Base-by-base conservation (phyloP, 2,888 invertebrate species). In the Oligia fasciuncula region DNA sequence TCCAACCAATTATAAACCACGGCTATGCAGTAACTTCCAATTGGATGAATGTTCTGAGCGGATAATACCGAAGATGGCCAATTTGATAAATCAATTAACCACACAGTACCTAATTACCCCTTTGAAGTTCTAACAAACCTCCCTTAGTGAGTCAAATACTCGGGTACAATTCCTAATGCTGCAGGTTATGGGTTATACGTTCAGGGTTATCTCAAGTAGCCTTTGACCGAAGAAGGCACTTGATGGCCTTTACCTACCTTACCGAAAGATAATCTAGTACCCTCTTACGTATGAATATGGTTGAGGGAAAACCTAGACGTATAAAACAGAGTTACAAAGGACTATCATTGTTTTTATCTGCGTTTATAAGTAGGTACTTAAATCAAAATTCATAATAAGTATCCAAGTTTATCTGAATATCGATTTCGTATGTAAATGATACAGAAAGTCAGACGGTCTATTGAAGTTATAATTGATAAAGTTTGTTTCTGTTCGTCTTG, bases 401-500 rank as follows among this genome's bases (percentile, higher is more conserved):
- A 23, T 43, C 2, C 60, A 75, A 73, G 43, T 77, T 76, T 69
- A n/a, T n/a, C 40, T 40, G 40, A 40, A 40, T 65, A 65, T 40
- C 65, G 65, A 23, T 40, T 65, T 65, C 77, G 60, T 66, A 67
- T 69, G 80, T 77, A 79, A 89, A 77, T 76, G 71, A 76, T 73
- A 82, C 83, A 73, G 73, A 86, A 85, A 77, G 71, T 80, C 29
- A 57, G 57, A 1, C 65, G 68, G 35, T 17, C 29, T n/a, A 77
- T 72, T 71, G 14, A 84, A 82, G 83, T 85, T 80, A 76, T 84
- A 89, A 88, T 89, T 89, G 79, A 88, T 85, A 88, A 88, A 88
- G 88, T 88, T 88, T 79, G 80, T 74, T 73, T 78, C 57, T 74
- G 62, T 72, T 83, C 49, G 43, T 75, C 43, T 85, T 81, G 65